Evolutionary conservation across 2,113 vertebrate species (phyloP).

Genomic region (Corythaixoides concolor): DNA sequence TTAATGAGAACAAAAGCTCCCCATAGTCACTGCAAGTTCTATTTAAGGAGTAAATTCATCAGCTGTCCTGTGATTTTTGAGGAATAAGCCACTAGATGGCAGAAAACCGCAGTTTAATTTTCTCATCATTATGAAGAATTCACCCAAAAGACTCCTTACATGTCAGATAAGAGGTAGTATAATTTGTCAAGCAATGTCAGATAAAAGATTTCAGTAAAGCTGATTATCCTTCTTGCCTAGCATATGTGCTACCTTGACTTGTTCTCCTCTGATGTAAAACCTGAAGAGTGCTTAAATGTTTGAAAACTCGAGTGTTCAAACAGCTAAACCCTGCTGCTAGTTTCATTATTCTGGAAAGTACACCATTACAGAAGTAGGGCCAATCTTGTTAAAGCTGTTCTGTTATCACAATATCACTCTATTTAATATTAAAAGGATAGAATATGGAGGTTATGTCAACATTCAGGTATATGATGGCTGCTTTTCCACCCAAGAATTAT

Average conservation of each 20-base stretch:
- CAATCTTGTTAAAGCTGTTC: not conserved
- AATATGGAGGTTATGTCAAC: not conserved
- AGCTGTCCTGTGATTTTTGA: not conserved
- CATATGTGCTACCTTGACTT: not conserved
- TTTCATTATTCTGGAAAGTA: not conserved
- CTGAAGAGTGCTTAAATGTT: not conserved
- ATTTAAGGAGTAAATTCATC: not conserved
- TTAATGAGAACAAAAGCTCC: not conserved
- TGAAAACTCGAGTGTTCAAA: not conserved
- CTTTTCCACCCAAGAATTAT: not conserved
- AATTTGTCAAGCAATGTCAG: not conserved
- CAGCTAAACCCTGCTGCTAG: not conserved
- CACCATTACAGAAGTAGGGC: not conserved
- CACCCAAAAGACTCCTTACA: not conserved
- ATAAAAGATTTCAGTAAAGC: not conserved
- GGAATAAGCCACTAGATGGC: conserved; percentile 56
- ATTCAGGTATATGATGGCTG: not conserved
- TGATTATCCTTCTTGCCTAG: not conserved
- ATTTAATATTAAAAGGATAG: not conserved
- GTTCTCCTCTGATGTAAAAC: not conserved
- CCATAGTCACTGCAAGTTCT: not conserved
- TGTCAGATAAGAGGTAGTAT: not conserved
- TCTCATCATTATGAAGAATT: not conserved
- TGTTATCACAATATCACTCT: not conserved
- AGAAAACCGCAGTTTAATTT: conserved; percentile 39